phyloP scores from a whole-genome alignment of 2,888 invertebrate species.

The Stenchaetothrips biformis region DNA sequence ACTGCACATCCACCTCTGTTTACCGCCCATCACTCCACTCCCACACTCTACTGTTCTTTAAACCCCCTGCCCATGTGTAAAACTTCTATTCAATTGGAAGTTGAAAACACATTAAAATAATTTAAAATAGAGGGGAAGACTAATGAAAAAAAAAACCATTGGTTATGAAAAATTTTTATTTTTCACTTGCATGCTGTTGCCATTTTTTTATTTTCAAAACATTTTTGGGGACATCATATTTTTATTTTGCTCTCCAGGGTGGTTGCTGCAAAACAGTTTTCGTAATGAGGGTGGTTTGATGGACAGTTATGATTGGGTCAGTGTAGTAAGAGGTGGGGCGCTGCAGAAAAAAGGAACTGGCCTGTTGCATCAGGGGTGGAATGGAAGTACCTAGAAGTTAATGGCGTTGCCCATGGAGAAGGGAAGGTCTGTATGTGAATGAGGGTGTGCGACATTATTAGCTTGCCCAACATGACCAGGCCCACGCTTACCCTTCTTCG shows the following conservation, averaged over 20 bases:
- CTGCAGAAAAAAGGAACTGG: constrained; percentile 95
- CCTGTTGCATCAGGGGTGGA: constrained; percentile 90
- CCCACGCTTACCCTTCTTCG: constrained; percentile 80
- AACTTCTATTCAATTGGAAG: constrained; percentile 33
- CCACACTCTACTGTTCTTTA: constrained; percentile 25
- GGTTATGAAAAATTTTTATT: constrained; percentile 49
- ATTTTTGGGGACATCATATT: not conserved
- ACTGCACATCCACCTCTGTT: not conserved
- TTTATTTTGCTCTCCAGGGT: constrained; percentile 45
- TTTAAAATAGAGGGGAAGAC: constrained; percentile 96
- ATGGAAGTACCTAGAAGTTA: constrained; percentile 94
- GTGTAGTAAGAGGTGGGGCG: constrained; percentile 95
- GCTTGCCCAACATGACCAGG: constrained; percentile 92
- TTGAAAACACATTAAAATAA: constrained; percentile 83
- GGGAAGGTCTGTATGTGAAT: constrained; percentile 95
- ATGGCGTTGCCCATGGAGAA: constrained; percentile 90
- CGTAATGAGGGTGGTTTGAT: constrained; percentile 90
- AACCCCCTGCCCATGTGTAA: constrained; percentile 30
- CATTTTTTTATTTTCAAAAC: not conserved
- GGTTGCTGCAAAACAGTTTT: too few species aligned
- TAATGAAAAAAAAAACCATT: constrained; percentile 89
- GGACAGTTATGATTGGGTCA: constrained; percentile 92
- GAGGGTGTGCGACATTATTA: constrained; percentile 95
- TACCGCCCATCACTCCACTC: not conserved
- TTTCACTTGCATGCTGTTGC: not conserved